These are phyloP conservation scores for Nixonia krombeini DNA, from an alignment of 1,140 invertebrate species.

Conservation along the genomic window DNA sequence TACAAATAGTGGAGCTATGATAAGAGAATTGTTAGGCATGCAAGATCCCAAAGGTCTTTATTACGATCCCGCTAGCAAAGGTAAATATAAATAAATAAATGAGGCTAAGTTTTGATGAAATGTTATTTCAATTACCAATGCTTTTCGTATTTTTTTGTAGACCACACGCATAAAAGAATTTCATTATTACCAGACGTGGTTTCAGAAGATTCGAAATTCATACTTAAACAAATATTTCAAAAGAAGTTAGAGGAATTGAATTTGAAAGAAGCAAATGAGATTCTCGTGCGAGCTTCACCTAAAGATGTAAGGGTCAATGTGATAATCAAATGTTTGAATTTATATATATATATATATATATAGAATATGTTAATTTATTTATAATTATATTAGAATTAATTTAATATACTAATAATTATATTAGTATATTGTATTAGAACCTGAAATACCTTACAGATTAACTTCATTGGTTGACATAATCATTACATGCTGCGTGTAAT, in stretches of 20 bases:
- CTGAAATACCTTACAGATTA: too few relatives aligned
- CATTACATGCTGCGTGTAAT: too few relatives aligned
- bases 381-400: too few relatives aligned
- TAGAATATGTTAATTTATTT: too few relatives aligned
- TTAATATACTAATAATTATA: too few relatives aligned
- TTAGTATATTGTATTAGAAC: too few relatives aligned
- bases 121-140: background rate
- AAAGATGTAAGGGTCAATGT: constrained; percentile 67
- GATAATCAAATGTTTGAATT: too few relatives aligned
- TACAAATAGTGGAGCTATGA: constrained; percentile 75
- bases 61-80: constrained; percentile 77
- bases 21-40: constrained; percentile 78
- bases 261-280: constrained; percentile 83
- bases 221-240: constrained; percentile 78
- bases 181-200: constrained; percentile 83
- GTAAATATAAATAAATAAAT: constrained; percentile 62
- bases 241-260: constrained; percentile 79
- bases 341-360: too few relatives aligned
- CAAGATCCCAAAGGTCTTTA: constrained; percentile 69
- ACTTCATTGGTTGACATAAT: too few relatives aligned
- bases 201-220: constrained; percentile 75
- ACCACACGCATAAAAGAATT: constrained; percentile 80
- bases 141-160: too few relatives aligned
- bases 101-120: background rate
- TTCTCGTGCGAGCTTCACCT: constrained; percentile 82